Evolutionary conservation across 2,797 vertebrate genomes (phyloP).

Genomic region (Vespertilio murinus): DNA sequence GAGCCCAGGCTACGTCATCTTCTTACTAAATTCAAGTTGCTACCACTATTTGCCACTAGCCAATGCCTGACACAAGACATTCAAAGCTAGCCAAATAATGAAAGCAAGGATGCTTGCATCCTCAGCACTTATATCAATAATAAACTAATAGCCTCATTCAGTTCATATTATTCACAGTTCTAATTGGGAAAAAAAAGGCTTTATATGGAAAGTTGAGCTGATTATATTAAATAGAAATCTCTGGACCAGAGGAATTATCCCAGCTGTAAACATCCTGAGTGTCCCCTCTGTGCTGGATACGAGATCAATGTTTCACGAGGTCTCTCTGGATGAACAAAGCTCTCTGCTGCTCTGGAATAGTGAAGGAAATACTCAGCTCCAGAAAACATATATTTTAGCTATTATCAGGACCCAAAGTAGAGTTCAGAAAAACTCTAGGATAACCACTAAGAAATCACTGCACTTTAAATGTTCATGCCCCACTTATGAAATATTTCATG

Average conservation of each 20-base stretch:
- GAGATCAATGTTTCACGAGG: not conserved
- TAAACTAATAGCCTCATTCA: constrained; percentile 13
- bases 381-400: constrained; percentile 44
- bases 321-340: constrained; percentile 45
- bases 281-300: not conserved
- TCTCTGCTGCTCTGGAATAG: not conserved
- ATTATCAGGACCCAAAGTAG: not conserved
- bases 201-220: not conserved
- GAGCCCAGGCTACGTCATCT: not conserved
- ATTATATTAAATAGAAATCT: constrained; percentile 46
- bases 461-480: constrained; percentile 18
- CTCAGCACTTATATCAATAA: not conserved
- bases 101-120: not conserved
- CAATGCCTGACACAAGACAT: constrained; percentile 11
- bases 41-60: constrained; percentile 40
- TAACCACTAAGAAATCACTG: constrained; percentile 50
- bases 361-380: constrained; percentile 38
- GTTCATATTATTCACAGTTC: constrained; percentile 28
- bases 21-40: constrained; percentile 8
- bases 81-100: constrained; percentile 11
- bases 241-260: not conserved
- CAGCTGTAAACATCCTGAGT: not conserved
- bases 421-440: constrained; percentile 10
- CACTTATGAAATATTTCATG: constrained; percentile 49
- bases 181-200: not conserved